A percentile compares a stretch with the other conserved stretches of the same genome.
Evolutionary conservation across 1,140 invertebrate genomes (phyloP).

Genomic region (Aethina tumida): DNA sequence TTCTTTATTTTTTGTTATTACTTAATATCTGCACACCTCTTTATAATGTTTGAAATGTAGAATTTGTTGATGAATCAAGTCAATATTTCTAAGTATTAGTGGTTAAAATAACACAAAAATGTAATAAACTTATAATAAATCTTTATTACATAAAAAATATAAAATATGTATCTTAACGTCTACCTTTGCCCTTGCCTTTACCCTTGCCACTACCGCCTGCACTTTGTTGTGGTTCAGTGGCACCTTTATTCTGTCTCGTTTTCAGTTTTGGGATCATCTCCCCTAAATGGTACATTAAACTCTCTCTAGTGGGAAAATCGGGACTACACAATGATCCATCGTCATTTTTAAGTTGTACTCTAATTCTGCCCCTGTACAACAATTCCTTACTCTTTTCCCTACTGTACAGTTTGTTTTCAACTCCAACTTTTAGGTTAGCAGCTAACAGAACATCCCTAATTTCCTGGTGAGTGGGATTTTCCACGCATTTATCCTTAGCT

Average conservation of each 20-base stretch:
- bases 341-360: conserved; percentile 88
- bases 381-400: conserved; percentile 84
- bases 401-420: conserved; percentile 94
- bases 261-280: conserved; percentile 90
- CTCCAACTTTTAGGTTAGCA: conserved; percentile 70
- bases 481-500: conserved; percentile 75
- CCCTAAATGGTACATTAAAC: conserved; percentile 65
- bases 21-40: no score
- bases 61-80: no score
- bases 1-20: no score
- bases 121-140: no score
- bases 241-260: conserved; percentile 45
- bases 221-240: conserved; percentile 17
- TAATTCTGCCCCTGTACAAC: conserved; percentile 71
- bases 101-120: no score
- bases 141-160: no score
- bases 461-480: conserved; percentile 89
- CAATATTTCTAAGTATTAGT: no score
- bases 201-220: conserved; percentile 22
- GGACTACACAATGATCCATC: conserved; percentile 69
- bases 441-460: conserved; percentile 83
- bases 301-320: conserved; percentile 67
- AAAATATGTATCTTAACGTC: no score
- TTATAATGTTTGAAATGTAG: no score
- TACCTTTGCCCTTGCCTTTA: conserved; percentile 32